These are phyloP conservation scores for Thermophis baileyi DNA, from an alignment of 2,113 vertebrate genomes.

Conservation along the genomic window DNA sequence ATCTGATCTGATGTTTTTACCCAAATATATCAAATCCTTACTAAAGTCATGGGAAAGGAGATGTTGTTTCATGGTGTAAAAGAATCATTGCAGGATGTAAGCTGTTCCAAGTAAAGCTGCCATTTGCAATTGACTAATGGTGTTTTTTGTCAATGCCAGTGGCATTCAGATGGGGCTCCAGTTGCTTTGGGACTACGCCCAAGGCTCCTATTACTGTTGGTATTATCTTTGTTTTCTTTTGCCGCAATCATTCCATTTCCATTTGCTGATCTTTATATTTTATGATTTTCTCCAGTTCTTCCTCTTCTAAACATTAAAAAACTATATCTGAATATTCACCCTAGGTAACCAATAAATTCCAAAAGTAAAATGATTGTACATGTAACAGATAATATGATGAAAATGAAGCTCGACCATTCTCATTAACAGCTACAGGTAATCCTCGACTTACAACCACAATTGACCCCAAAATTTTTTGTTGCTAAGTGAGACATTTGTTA, in stretches of 20 bases:
- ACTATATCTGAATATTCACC: background rate
- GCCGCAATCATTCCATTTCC: background rate
- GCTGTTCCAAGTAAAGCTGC: background rate
- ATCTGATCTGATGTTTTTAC: background rate
- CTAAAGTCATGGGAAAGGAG: background rate
- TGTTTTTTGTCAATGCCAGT: background rate
- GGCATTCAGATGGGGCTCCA: background rate
- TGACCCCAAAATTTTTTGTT: background rate
- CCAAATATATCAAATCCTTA: background rate
- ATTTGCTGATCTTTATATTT: background rate
- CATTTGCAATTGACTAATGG: background rate
- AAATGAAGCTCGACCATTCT: background rate
- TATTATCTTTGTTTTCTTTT: background rate
- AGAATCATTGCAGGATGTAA: background rate
- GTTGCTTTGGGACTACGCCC: background rate
- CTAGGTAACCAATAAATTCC: constrained; percentile 15
- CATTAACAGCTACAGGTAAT: background rate
- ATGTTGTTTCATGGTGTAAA: background rate
- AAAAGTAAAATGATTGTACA: background rate
- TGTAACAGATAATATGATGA: background rate
- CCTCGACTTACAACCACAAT: background rate
- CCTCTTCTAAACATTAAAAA: background rate
- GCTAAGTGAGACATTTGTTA: background rate
- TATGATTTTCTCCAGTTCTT: background rate
- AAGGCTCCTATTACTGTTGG: background rate